Conservation (phyloP, 2,797 vertebrate genomes). For the Rachycentron canadum region DNA sequence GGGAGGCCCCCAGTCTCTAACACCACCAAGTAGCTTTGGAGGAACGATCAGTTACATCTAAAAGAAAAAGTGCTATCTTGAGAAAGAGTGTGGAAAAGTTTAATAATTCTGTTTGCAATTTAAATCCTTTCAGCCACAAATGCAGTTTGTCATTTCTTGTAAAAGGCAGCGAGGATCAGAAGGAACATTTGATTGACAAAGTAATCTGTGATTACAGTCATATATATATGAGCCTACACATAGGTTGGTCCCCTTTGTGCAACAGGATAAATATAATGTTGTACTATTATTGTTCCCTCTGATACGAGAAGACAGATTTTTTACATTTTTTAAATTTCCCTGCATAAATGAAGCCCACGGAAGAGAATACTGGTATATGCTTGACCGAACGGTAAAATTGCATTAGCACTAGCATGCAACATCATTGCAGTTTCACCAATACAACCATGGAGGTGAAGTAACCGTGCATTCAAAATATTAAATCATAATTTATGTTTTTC, state of each 20-base stretch:
- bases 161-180: constrained; percentile 38
- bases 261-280: constrained; percentile 1
- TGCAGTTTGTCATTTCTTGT: constrained; percentile 33
- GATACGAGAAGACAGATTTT: background rate
- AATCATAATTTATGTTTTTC: background rate
- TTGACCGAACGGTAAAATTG: background rate
- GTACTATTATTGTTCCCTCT: background rate
- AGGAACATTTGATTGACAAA: constrained; percentile 43
- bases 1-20: constrained; percentile 22
- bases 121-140: constrained; percentile 56
- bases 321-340: constrained; percentile 12
- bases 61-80: constrained; percentile 19
- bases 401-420: background rate
- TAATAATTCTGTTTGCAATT: background rate
- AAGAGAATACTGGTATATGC: background rate
- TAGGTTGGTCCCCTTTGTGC: background rate
- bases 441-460: background rate
- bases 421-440: background rate
- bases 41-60: constrained; percentile 40
- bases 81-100: constrained; percentile 9
- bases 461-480: too few species aligned
- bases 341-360: constrained; percentile 1
- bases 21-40: constrained; percentile 29
- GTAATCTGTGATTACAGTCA: constrained; percentile 43
- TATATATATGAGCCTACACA: constrained; percentile 26